Conservation (phyloP, 2,797 vertebrate species). For the Intellagama lesueurii region DNA sequence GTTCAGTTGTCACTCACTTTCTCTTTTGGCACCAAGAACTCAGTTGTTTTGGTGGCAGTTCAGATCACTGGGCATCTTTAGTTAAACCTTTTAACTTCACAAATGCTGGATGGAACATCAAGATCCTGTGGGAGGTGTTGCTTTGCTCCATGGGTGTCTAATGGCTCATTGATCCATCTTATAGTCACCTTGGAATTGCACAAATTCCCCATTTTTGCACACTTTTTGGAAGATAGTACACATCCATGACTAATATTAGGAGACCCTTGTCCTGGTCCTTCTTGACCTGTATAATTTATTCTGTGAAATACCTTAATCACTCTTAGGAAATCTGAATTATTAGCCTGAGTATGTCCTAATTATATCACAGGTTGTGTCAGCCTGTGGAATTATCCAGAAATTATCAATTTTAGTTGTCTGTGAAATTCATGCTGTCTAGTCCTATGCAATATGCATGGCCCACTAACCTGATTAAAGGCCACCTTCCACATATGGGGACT, state of each 20-base stretch:
- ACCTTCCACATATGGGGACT: not conserved
- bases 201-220: no score
- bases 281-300: not conserved
- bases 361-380: not conserved
- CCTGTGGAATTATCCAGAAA: not conserved
- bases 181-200: no score
- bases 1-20: no score
- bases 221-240: no score
- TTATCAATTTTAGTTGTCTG: not conserved
- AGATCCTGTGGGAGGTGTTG: not conserved
- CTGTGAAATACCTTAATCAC: not conserved
- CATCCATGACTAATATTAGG: not conserved
- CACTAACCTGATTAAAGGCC: not conserved
- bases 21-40: no score
- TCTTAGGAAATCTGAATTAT: not conserved
- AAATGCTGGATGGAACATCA: no score
- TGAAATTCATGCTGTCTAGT: not conserved
- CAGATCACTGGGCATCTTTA: no score
- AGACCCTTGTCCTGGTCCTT: not conserved
- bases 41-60: no score
- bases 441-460: not conserved
- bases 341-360: not conserved
- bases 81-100: no score
- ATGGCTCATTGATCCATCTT: no score
- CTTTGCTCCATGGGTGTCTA: not conserved